A percentile compares a stretch with the other conserved stretches of the same genome.
Conservation (phyloP, 2,797 vertebrate genomes). For the Pygocentrus nattereri region DNA sequence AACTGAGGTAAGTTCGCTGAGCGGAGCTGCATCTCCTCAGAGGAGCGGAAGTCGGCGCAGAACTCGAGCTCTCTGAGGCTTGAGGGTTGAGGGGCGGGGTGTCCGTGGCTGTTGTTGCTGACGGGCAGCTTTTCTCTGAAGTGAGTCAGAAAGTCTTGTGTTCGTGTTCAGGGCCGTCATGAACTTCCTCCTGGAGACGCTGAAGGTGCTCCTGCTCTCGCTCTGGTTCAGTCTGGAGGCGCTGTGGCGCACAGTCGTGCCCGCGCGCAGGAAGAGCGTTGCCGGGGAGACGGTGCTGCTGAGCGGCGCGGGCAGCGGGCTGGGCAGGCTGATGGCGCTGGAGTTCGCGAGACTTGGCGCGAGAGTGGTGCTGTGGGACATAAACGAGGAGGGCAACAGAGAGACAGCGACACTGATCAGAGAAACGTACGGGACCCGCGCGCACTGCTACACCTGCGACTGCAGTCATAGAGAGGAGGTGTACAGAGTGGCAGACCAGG, state of each 20-base stretch:
- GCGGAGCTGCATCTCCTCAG: neutral
- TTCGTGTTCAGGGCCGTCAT: slow-evolving; percentile 55
- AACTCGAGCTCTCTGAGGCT: neutral
- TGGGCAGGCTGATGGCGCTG: slow-evolving; percentile 76
- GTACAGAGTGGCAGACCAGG: slow-evolving; percentile 82
- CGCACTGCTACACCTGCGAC: slow-evolving; percentile 79
- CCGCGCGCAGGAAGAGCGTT: slow-evolving; percentile 71
- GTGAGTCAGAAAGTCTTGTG: neutral
- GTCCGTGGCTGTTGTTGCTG: too few relatives aligned
- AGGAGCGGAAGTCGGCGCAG: neutral
- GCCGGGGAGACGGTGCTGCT: slow-evolving; percentile 80
- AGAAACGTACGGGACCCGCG: slow-evolving; percentile 62
- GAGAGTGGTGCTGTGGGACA: slow-evolving; percentile 82
- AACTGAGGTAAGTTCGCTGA: neutral
- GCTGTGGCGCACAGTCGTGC: slow-evolving; percentile 61
- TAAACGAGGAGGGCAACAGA: slow-evolving; percentile 74
- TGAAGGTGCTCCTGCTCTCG: slow-evolving; percentile 60
- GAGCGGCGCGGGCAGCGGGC: slow-evolving; percentile 79
- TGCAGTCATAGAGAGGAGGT: slow-evolving; percentile 82
- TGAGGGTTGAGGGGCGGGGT: neutral
- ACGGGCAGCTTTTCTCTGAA: neutral
- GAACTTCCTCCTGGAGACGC: slow-evolving; percentile 69
- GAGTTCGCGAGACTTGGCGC: slow-evolving; percentile 74
- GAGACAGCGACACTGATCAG: slow-evolving; percentile 73
- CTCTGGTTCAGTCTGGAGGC: slow-evolving; percentile 68